These are phyloP conservation scores for Ictalurus furcatus DNA, from an alignment of 2,113 vertebrate species.

Conservation along the genomic window DNA sequence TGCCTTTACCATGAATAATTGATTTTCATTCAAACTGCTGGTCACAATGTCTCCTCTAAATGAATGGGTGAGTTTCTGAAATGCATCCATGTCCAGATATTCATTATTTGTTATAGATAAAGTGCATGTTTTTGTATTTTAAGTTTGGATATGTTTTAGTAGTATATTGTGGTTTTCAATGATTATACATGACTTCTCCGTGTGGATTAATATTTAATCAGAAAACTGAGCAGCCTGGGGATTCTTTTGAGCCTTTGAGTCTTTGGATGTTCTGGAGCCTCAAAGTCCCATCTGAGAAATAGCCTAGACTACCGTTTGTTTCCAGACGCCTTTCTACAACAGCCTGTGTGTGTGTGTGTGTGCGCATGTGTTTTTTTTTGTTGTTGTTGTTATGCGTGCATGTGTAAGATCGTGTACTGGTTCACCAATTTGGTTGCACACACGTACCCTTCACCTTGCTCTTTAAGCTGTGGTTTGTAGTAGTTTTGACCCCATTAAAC, in stretches of 20 bases:
- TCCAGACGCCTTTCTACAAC: conserved; percentile 53
- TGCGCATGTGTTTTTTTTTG: background rate
- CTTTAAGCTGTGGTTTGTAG: conserved; percentile 59
- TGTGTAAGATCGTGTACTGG: conserved; percentile 7
- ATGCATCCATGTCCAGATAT: conserved; percentile 49
- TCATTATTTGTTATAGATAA: background rate
- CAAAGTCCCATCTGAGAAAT: conserved; percentile 62
- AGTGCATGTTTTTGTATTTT: conserved; percentile 22
- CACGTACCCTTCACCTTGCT: conserved; percentile 18
- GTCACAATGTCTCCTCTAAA: conserved; percentile 63
- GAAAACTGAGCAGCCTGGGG: conserved; percentile 71
- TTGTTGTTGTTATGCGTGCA: conserved; percentile 15
- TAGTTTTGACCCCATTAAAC: conserved; percentile 66
- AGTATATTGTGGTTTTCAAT: conserved; percentile 62
- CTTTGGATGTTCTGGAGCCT: conserved; percentile 38
- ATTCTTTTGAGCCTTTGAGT: conserved; percentile 68
- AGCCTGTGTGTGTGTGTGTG: conserved; percentile 25
- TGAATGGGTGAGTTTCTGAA: conserved; percentile 61
- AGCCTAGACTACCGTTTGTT: conserved; percentile 49
- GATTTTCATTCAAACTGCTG: conserved; percentile 66
- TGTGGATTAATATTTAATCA: conserved; percentile 78
- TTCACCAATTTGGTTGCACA: conserved; percentile 18
- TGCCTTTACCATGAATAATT: conserved; percentile 77
- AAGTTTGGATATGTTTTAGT: background rate
- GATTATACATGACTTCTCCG: conserved; percentile 60